These are phyloP conservation scores for Folsomia candida DNA, from an alignment of 2,888 invertebrate species.

Conservation along the genomic window DNA sequence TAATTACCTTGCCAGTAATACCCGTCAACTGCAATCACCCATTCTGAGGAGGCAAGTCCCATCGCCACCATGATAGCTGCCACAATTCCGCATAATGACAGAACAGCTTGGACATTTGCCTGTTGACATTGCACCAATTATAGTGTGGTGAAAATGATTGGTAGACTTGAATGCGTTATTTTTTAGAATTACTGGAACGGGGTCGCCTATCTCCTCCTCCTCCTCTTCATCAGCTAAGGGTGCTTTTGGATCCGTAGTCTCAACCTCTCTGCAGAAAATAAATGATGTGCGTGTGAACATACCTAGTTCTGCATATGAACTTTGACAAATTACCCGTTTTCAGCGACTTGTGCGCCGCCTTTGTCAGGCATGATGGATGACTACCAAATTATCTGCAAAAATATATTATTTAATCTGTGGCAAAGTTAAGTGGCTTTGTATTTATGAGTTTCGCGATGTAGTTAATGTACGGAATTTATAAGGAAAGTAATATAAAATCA, in stretches of 20 bases:
- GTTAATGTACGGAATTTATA: background rate
- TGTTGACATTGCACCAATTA: background rate
- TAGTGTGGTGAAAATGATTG: background rate
- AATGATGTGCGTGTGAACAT: background rate
- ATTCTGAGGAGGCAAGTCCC: constrained; percentile 41
- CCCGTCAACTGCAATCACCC: constrained; percentile 38
- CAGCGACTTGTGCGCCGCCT: background rate
- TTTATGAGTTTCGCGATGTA: background rate
- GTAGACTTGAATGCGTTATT: constrained; percentile 17
- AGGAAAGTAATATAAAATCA: background rate
- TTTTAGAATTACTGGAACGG: constrained; percentile 35
- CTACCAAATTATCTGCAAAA: background rate
- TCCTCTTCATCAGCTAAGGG: constrained; percentile 39
- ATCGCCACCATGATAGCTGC: constrained; percentile 32
- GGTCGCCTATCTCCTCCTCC: constrained; percentile 41
- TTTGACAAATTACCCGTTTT: constrained; percentile 3
- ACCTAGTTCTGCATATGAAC: background rate
- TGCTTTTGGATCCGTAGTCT: constrained; percentile 36
- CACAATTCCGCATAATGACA: constrained; percentile 24
- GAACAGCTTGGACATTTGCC: constrained; percentile 31
- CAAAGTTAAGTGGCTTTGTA: no score
- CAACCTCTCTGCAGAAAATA: constrained; percentile 18
- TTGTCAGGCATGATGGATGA: constrained; percentile 5
- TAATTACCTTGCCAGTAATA: constrained; percentile 40
- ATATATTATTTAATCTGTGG: no score